Conservation (phyloP, 1,140 invertebrate species). For the Monochamus saltuarius region DNA sequence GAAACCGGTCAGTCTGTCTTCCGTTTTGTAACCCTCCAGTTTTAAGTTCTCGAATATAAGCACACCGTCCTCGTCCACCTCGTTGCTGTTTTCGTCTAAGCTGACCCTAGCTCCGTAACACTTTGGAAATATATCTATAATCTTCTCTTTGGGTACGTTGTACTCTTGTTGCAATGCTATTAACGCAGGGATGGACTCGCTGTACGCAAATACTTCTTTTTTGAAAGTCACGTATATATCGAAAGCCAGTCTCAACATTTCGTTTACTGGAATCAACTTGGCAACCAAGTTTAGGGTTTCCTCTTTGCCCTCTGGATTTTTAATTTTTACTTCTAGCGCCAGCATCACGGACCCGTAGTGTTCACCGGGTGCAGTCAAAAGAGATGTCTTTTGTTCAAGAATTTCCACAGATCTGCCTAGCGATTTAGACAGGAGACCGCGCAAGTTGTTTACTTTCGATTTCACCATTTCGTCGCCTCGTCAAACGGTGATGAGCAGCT, state of each 20-base stretch:
- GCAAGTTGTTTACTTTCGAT: slow-evolving; percentile 41
- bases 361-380: slow-evolving; percentile 46
- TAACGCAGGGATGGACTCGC: slow-evolving; percentile 54
- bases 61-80: slow-evolving; percentile 59
- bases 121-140: slow-evolving; percentile 54
- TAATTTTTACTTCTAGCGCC: slow-evolving; percentile 40
- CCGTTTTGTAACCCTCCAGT: slow-evolving; percentile 52
- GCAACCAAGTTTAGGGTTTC: slow-evolving; percentile 55
- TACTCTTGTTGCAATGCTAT: slow-evolving; percentile 55
- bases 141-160: slow-evolving; percentile 47
- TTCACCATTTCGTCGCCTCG: slow-evolving; percentile 27
- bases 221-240: slow-evolving; percentile 60
- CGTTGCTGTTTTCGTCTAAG: slow-evolving; percentile 45
- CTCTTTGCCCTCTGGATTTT: slow-evolving; percentile 30
- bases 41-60: slow-evolving; percentile 62
- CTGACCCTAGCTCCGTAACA: slow-evolving; percentile 59
- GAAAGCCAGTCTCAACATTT: slow-evolving; percentile 58
- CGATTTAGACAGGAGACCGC: slow-evolving; percentile 33
- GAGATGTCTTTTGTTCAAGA: slow-evolving; percentile 34
- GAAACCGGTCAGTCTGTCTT: slow-evolving; percentile 54
- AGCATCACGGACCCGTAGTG: slow-evolving; percentile 49
- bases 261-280: slow-evolving; percentile 60
- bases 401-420: slow-evolving; percentile 40
- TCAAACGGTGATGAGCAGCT: too few species aligned
- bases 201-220: slow-evolving; percentile 61